These are phyloP conservation scores for Eurytoma californica DNA, from an alignment of 2,888 invertebrate species.

Conservation along the genomic window DNA sequence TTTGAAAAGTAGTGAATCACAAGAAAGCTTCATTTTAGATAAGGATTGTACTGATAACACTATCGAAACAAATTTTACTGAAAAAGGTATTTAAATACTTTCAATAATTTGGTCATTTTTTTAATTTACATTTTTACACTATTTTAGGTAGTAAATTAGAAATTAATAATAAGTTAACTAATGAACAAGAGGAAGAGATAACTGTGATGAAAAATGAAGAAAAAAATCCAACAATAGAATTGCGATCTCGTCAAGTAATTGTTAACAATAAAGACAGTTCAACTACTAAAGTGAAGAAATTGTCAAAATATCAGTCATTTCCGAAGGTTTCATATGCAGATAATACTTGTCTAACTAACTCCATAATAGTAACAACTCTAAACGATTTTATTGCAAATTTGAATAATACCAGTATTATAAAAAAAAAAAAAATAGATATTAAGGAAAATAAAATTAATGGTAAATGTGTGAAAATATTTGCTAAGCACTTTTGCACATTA, in stretches of 20 bases:
- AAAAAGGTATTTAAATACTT: no score
- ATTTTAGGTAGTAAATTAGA: no score
- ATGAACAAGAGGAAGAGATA: background rate
- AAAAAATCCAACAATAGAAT: constrained; percentile 22
- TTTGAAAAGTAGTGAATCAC: background rate
- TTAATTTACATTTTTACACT: no score
- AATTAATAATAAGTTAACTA: no score
- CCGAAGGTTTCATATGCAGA: background rate
- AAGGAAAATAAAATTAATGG: background rate
- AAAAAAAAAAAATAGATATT: background rate
- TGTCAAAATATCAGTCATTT: background rate
- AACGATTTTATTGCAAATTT: constrained; percentile 20
- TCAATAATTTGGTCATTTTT: no score
- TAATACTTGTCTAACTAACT: constrained; percentile 27
- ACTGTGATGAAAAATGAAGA: background rate
- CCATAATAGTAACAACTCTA: constrained; percentile 23
- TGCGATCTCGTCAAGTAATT: constrained; percentile 43
- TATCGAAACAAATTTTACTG: no score
- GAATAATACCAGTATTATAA: background rate
- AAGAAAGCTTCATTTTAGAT: background rate
- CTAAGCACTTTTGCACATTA: background rate
- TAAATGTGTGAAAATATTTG: background rate
- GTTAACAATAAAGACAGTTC: constrained; percentile 2
- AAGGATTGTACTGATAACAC: no score
- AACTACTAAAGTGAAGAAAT: background rate